phyloP scores from a whole-genome alignment of 2,888 invertebrate species.

The Crepidodera aurea region DNA sequence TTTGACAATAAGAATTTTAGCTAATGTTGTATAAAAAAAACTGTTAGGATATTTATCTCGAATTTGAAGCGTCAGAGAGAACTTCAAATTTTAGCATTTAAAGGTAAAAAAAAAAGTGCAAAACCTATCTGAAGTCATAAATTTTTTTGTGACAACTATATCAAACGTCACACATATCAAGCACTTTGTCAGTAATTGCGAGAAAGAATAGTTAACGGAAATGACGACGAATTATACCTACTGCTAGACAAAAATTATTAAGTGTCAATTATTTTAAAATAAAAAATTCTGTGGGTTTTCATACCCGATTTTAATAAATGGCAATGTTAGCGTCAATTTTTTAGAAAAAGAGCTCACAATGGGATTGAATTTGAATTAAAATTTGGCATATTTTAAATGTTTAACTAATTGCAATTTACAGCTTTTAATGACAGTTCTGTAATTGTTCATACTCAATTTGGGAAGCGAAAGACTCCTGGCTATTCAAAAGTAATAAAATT shows the following conservation, averaged over 20 bases:
- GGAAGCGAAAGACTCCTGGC: no score
- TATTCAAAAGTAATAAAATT: no score
- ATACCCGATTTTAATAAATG: background rate
- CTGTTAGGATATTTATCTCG: no score
- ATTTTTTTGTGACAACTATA: background rate
- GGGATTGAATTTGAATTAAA: no score
- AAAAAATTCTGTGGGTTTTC: constrained; percentile 2
- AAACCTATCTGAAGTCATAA: no score
- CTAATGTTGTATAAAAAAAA: background rate
- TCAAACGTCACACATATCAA: constrained; percentile 4
- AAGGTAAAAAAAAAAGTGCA: no score
- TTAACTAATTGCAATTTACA: no score
- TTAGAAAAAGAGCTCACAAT: background rate
- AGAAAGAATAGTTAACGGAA: background rate
- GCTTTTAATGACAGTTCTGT: no score
- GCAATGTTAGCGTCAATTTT: background rate
- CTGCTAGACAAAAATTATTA: constrained; percentile 1
- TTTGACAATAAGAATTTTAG: constrained; percentile 6
- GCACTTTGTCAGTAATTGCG: background rate
- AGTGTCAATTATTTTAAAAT: constrained; percentile 20
- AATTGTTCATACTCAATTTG: no score
- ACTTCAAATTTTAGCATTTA: background rate
- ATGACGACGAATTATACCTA: background rate
- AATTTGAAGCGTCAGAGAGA: no score
- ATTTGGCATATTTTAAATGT: no score